A percentile compares a stretch with the other conserved stretches of the same genome.
Evolutionary conservation across 2,797 vertebrate species (phyloP).

Genomic region (Remorina albescens): DNA sequence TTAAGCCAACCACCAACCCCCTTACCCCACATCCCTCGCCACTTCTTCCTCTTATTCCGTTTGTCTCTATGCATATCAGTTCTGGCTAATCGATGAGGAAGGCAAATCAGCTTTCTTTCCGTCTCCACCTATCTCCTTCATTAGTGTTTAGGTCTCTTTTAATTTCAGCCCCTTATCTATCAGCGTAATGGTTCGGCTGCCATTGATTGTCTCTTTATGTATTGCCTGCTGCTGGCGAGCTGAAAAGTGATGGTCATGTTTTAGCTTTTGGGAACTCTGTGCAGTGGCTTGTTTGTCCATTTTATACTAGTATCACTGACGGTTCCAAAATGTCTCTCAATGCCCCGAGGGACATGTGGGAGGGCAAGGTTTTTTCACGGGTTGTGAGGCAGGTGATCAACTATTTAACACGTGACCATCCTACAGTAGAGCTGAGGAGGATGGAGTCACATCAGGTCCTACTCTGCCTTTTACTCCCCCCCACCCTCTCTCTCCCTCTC

Average conservation of each 20-base stretch:
- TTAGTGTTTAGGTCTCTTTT: constrained; percentile 76
- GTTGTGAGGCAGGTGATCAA: constrained; percentile 34
- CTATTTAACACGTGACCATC: constrained; percentile 35
- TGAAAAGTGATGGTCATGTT: constrained; percentile 13
- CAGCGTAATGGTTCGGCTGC: constrained; percentile 69
- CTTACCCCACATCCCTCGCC: background rate
- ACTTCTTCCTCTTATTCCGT: constrained; percentile 38
- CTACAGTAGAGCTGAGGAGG: constrained; percentile 23
- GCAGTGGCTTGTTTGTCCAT: background rate
- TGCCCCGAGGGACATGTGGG: background rate
- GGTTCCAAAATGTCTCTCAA: constrained; percentile 5
- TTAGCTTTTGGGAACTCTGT: constrained; percentile 8
- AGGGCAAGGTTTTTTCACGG: constrained; percentile 5
- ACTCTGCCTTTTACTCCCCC: too few species aligned
- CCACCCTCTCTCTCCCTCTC: too few species aligned
- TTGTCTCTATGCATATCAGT: constrained; percentile 50
- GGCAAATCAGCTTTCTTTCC: constrained; percentile 59
- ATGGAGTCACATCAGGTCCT: constrained; percentile 34
- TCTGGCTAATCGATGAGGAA: constrained; percentile 64
- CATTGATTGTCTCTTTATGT: constrained; percentile 69
- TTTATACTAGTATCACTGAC: constrained; percentile 13
- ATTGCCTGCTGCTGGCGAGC: constrained; percentile 27
- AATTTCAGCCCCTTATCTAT: constrained; percentile 78
- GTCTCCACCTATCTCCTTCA: constrained; percentile 66
- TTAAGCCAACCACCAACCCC: constrained; percentile 27